Evolutionary conservation across 2,113 vertebrate species (phyloP), one percentile per base, ranked within the genome.

Genomic region (Seriola dumerili): DNA sequence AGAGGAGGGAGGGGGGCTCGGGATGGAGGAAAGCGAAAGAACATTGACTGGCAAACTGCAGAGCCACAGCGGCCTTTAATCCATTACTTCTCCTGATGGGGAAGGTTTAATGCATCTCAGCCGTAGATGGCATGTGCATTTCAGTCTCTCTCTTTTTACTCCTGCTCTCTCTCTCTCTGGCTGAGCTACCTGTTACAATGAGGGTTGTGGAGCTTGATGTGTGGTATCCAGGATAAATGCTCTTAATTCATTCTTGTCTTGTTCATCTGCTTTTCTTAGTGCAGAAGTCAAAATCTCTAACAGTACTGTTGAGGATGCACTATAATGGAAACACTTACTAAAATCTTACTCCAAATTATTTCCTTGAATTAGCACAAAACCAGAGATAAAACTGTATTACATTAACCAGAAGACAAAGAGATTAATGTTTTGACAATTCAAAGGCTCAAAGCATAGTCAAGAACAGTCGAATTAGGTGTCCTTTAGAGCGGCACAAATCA

Each of bases 1-100:
- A 62, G 75, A 32, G n/a, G 46, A 62, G 76, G 80, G 80, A 23
- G 75, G 78, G 89, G 78, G 72, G 57, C 55, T 57, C 1, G 50
- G 76, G 72, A 57, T 66, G 83, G 79, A 72, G 72, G 85, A 78
- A 75, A 90, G 91, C 65, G 76, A 96, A 96, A 97, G 96, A 95
- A 79, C 96, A 98, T 98, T 88, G 97, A 97, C 94, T 94, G 93
- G 95, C 91, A 95, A 83, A 96, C 96, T 95, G 92, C 95, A 87
- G 97, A 40, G 95, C 93, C 95, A 93, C 89, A 88, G 96, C 80
- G 73, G 96, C 96, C 96, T 96, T 97, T 97, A 97, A 97, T 98
- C 96, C 96, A 97, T 96, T 93, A 96, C 84, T 96, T 92, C 94
- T 94, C 94, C 95, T 85, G 95, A 94, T 95, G 96, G 96, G 94